phyloP scores from a whole-genome alignment of 2,113 vertebrate species.

The Boleophthalmus pectinirostris region DNA sequence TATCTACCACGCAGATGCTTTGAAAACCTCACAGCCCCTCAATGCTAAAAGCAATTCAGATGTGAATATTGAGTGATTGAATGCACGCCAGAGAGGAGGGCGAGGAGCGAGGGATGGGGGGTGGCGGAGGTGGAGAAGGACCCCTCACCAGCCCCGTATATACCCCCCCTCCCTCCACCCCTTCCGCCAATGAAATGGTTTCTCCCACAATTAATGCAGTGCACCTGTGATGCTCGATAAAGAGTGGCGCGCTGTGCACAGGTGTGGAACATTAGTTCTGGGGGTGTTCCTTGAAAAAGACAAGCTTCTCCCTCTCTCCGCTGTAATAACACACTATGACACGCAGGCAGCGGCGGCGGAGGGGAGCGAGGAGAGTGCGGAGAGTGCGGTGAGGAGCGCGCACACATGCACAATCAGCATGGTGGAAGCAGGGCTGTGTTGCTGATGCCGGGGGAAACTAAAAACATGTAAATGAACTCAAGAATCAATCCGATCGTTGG shows the following conservation, averaged over 20 bases:
- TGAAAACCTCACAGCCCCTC: constrained; percentile 58
- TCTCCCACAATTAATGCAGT: constrained; percentile 83
- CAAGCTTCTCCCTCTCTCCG: constrained; percentile 65
- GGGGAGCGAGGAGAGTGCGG: constrained; percentile 10
- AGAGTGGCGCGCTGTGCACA: constrained; percentile 81
- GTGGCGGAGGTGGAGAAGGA: constrained; percentile 30
- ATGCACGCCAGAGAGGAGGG: constrained; percentile 71
- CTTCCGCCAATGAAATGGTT: constrained; percentile 73
- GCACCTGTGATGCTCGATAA: constrained; percentile 86
- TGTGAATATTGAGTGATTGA: constrained; percentile 76
- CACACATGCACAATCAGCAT: constrained; percentile 25
- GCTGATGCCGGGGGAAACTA: constrained; percentile 61
- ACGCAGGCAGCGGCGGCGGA: constrained; percentile 33
- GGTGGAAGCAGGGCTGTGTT: constrained; percentile 30
- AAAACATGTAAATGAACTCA: constrained; percentile 79
- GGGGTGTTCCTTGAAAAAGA: constrained; percentile 83
- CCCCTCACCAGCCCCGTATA: constrained; percentile 35
- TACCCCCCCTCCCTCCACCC: constrained; percentile 4
- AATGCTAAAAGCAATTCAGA: constrained; percentile 74
- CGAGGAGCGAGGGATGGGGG: constrained; percentile 22
- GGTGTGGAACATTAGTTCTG: constrained; percentile 86
- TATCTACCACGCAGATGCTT: constrained; percentile 71
- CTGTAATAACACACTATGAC: constrained; percentile 69
- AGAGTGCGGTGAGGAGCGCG: constrained; percentile 3
- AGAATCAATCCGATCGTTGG: constrained; percentile 77